Evolutionary conservation across 2,797 vertebrate genomes (phyloP), one percentile per base, ranked within the genome.

Genomic region (Tinamus major): DNA sequence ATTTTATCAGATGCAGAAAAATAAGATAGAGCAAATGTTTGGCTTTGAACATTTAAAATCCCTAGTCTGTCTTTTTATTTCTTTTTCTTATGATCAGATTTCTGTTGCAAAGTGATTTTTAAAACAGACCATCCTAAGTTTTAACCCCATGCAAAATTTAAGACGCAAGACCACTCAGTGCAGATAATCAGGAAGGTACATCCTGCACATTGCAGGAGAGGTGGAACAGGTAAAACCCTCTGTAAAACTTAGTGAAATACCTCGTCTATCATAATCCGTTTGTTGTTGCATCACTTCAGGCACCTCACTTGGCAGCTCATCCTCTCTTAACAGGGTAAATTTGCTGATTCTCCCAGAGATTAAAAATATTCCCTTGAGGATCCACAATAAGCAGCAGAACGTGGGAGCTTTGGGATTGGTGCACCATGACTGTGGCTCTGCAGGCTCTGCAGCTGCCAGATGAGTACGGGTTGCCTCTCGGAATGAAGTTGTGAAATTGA

Each of bases 1-100:
- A 53, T 70, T 78, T 70, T 88, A 61, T 19, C 64, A 88, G 44
- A 65, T 89, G 39, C 20, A 77, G 49, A 84, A 46, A 76, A 88
- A 64, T 77, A 53, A 80, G 48, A 71, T 8, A 67, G 33, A 49
- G 44, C 39, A 96, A 95, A 96, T 87, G 89, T 87, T 94, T 94
- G 23, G 37, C 53, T 90, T 79, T 11, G 35, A 85, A 35, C 37
- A 41, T 80, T 88, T 68, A 31, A 72, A 87, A 53, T 85, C 76
- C 19, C 24, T 67, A 31, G 84, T 84, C n/a, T 49, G 5, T 76
- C n/a, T 42, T 26, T 55, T 56, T 92, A 87, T 67, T 78, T 35
- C 15, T 39, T 41, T 31, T 39, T 71, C 74, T 79, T 31, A 71
- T 31, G 53, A 94, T 71, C 56, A 75, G 49, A 80, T 90, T 94